Evolutionary conservation across 1,140 invertebrate species (phyloP).

Genomic region (Muscidifurax raptorellus): DNA sequence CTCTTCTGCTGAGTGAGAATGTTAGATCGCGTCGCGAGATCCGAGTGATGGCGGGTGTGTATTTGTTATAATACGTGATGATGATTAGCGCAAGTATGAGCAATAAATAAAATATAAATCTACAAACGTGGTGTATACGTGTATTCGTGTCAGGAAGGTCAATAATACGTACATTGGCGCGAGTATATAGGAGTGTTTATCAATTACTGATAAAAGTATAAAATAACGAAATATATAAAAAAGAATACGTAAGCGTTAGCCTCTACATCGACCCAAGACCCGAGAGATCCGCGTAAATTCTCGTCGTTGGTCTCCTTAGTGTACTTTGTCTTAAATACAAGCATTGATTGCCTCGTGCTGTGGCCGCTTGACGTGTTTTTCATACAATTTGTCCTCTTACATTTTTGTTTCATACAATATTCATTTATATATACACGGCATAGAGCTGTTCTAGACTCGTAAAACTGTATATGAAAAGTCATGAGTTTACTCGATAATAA

Average conservation of each 20-base stretch:
- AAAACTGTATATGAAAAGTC: constrained; percentile 47
- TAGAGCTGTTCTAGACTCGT: constrained; percentile 69
- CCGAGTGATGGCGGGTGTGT: constrained; percentile 42
- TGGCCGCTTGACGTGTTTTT: constrained; percentile 34
- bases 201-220: constrained; percentile 50
- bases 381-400: constrained; percentile 49
- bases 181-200: constrained; percentile 49
- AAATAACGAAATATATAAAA: constrained; percentile 50
- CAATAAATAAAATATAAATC: constrained; percentile 54
- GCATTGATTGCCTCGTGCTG: constrained; percentile 61
- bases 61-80: constrained; percentile 49
- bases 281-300: constrained; percentile 28
- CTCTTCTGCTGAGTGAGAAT: constrained; percentile 39
- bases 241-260: constrained; percentile 49
- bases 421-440: constrained; percentile 69
- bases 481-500: constrained; percentile 49
- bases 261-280: constrained; percentile 42
- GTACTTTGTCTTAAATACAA: constrained; percentile 39
- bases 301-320: constrained; percentile 21
- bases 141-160: constrained; percentile 1
- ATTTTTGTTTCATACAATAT: constrained; percentile 58
- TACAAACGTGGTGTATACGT: constrained; percentile 37
- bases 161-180: constrained; percentile 42
- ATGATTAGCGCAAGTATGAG: constrained; percentile 50
- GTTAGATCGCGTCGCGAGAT: constrained; percentile 31